Base-by-base conservation (phyloP, 2,113 vertebrate genomes). In the Salvator merianae region DNA sequence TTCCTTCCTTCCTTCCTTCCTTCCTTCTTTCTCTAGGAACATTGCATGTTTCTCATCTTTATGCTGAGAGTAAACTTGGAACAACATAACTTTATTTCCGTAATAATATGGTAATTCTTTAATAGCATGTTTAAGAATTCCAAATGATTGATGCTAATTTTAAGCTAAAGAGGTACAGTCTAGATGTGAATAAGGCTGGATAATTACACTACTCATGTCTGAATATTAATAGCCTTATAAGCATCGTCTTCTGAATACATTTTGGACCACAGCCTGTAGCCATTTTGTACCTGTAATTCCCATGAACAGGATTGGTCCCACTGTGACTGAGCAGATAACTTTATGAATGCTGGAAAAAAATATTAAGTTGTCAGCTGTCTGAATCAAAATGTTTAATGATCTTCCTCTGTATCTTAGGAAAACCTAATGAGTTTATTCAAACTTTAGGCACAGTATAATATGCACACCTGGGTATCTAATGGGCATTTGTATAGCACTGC, bases 101-200 rank as follows among this genome's bases (percentile, higher is more conserved):
- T 69, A 81, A 65, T 80, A 87, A 83, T 79, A 83, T 43, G 63
- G 6, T 87, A 83, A 86, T 83, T 86, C 74, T 34, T 80, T 82
- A 88, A 88, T 65, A 74, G 80, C 28, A 84, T 88, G 18, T 65
- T 88, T 79, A 78, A 82, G 34, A 90, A 84, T 87, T 79, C 77
- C 81, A 80, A n/a, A 83, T 55, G n/a, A 84, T 38, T 34, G 68
- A 79, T 71, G 68, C 14, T 91, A 81, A 73, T 88, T 92, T 91
- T 66, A 86, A 81, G 43, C 79, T 87, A 85, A 90, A 78, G 4
- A 34, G 75, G n/a, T 65, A 79, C 65, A 50, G 75, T 85, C 83
- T 83, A 36, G 26, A 77, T 55, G 74, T 87, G 81, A 90, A 83
- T 72, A 90, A 77, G 47, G 77, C 55, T 84, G 87, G 75, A 75